Evolutionary conservation across 2,888 invertebrate genomes (phyloP), one percentile per base, ranked within the genome.

Genomic region (Apoda limacodes): DNA sequence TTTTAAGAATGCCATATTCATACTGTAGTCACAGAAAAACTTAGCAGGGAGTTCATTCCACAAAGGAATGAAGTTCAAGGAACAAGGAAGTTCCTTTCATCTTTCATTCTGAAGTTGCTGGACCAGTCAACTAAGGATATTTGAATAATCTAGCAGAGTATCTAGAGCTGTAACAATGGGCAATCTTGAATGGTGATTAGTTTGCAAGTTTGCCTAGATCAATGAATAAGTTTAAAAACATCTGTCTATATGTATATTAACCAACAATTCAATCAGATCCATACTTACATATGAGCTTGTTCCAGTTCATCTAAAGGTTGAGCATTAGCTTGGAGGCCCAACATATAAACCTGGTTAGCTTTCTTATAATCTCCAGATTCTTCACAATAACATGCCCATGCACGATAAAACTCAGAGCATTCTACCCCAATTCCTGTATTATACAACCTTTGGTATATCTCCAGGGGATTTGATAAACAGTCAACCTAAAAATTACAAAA

Each of bases 331-430:
- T 85, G 82, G 23, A 93, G 81, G 1, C 95, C 97, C 44, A 88
- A 71, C 52, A 87, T 82, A 56, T 90, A 93, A 13, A 96, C 87
- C 48, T 88, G 85, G 63, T 94, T 90, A 0, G 96, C 95, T 53
- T 87, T 87, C 55, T 90, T 90, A 49, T 85, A 88, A 75, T 95
- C 93, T 13, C 90, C 90, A 25, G 83, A 82, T 43, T 88, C 85
- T 63, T 96, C 96, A 50, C 92, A 87, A 50, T 92, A 90, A 56
- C 90, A 90, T 0, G 96, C 92, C 94, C 96, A 96, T 7, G 91
- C 90, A 46, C 90, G 85, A 60, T 95, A 97, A 57, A 95, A 88
- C 47, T 89, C 88, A 0, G 95, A 88, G 41, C 92, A 86, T 69
- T 89, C 88, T 14, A 86, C 86, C 14, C 95, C 95, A 46, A 95